Evolutionary conservation across 2,888 invertebrate genomes (phyloP).

Genomic region (Pyrocoelia pectoralis): DNA sequence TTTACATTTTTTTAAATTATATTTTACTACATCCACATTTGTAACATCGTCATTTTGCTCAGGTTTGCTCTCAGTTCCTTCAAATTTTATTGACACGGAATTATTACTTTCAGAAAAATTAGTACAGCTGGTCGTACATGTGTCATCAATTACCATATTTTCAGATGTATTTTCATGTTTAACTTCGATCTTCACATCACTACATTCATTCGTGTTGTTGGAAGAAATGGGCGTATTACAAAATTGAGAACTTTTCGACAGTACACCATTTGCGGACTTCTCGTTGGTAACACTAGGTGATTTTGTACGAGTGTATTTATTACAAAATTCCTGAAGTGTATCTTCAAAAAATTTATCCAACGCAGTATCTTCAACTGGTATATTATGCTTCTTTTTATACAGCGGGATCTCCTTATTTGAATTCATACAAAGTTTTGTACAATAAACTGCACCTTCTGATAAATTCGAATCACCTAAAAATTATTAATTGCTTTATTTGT

Average conservation of each 20-base stretch:
- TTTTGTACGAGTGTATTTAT: neutral
- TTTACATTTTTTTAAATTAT: conserved; percentile 13
- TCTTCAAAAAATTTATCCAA: conserved; percentile 12
- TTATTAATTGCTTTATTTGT: too few species aligned
- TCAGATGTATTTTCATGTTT: neutral
- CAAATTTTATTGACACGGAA: neutral
- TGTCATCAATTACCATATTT: neutral
- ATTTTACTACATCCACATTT: conserved; percentile 27
- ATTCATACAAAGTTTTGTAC: neutral
- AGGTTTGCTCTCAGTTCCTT: neutral
- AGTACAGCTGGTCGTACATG: neutral
- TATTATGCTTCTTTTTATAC: neutral
- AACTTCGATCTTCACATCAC: neutral
- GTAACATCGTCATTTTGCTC: neutral
- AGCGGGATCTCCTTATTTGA: conserved; percentile 8
- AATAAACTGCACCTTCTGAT: conserved; percentile 1
- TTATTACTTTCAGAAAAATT: neutral
- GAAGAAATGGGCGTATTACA: neutral
- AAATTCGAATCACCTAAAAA: conserved; percentile 3
- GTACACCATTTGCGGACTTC: neutral
- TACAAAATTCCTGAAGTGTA: conserved; percentile 1
- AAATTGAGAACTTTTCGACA: neutral
- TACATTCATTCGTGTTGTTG: neutral
- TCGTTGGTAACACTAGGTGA: neutral
- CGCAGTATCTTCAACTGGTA: neutral